A percentile compares a stretch with the other conserved stretches of the same genome.
phyloP scores from a whole-genome alignment of 2,113 vertebrate genomes.

The Cranoglanis bouderius region DNA sequence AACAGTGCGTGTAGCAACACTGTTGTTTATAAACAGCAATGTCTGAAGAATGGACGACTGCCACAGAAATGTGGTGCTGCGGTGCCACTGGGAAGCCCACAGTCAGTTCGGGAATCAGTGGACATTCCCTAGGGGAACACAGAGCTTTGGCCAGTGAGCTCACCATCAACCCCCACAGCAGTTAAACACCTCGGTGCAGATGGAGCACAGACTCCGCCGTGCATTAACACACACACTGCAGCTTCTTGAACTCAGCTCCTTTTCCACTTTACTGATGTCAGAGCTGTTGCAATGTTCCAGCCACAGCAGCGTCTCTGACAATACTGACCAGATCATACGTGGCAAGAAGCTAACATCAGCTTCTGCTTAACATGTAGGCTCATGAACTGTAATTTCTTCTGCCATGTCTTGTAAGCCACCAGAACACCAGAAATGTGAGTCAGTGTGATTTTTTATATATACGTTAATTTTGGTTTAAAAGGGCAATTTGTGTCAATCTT shows the following conservation, averaged over 20 bases:
- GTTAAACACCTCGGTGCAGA: slow-evolving; percentile 32
- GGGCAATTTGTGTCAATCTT: neutral
- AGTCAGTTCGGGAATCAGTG: slow-evolving; percentile 28
- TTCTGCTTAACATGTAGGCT: neutral
- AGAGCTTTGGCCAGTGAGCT: slow-evolving; percentile 50
- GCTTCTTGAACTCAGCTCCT: slow-evolving; percentile 18
- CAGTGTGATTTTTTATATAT: neutral
- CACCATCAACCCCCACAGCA: slow-evolving; percentile 21
- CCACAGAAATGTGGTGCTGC: slow-evolving; percentile 40
- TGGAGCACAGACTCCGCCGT: slow-evolving; percentile 4
- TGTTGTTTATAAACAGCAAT: slow-evolving; percentile 55
- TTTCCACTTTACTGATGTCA: slow-evolving; percentile 11
- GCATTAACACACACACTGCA: slow-evolving; percentile 4
- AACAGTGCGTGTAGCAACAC: slow-evolving; percentile 47
- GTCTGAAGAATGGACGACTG: slow-evolving; percentile 24
- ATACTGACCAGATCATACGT: slow-evolving; percentile 36
- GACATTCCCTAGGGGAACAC: slow-evolving; percentile 15
- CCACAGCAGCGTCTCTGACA: slow-evolving; percentile 6
- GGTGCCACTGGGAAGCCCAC: slow-evolving; percentile 43
- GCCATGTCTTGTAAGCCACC: neutral
- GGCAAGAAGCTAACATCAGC: neutral
- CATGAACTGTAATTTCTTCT: neutral
- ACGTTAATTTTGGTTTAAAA: neutral
- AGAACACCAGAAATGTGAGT: slow-evolving; percentile 17
- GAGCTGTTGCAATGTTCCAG: slow-evolving; percentile 36